Evolutionary conservation across 2,888 invertebrate genomes (phyloP).

Genomic region (Erpobdella octoculata): DNA sequence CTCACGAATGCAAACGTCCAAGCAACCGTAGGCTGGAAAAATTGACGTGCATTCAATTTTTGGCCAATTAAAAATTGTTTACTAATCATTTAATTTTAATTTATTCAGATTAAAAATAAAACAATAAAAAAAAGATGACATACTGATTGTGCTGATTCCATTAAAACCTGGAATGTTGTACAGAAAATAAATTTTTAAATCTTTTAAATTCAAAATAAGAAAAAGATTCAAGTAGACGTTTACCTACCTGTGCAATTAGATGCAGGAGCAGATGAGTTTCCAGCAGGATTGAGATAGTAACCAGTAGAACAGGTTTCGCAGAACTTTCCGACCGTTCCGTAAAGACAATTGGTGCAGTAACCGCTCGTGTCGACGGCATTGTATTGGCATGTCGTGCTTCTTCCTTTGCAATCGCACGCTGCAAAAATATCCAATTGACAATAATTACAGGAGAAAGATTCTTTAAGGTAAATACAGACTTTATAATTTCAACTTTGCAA

Average conservation of each 20-base stretch:
- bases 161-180: slow-evolving; percentile 14
- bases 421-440: background rate
- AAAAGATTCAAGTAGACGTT: too few species aligned
- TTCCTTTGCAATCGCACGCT: slow-evolving; percentile 39
- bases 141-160: background rate
- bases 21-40: slow-evolving; percentile 37
- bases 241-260: background rate
- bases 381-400: slow-evolving; percentile 36
- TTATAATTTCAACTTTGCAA: background rate
- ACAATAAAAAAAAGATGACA: background rate
- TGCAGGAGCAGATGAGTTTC: background rate
- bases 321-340: slow-evolving; percentile 37
- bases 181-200: too few species aligned
- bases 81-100: background rate
- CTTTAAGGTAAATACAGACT: background rate
- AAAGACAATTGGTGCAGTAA: slow-evolving; percentile 37
- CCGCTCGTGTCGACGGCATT: slow-evolving; percentile 35
- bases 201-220: too few species aligned
- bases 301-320: slow-evolving; percentile 36
- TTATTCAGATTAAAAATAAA: background rate
- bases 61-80: background rate
- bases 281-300: slow-evolving; percentile 36
- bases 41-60: too few species aligned
- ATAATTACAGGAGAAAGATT: background rate
- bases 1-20: slow-evolving; percentile 39